Percentiles rank a stretch among this genome's conserved stretches.
phyloP scores from a whole-genome alignment of 2,888 invertebrate genomes.

The Catocala sponsa region DNA sequence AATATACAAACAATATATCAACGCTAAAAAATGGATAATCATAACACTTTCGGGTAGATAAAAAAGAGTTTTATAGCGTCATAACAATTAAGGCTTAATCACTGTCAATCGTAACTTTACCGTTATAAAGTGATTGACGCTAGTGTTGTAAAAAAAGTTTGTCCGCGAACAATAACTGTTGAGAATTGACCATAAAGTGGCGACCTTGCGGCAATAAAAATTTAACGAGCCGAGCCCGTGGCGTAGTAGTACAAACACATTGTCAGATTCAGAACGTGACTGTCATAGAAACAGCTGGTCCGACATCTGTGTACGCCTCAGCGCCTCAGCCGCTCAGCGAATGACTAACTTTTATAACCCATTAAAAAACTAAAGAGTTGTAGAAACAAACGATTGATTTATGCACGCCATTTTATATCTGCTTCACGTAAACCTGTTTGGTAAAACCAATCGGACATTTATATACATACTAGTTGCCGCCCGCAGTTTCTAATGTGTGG shows the following conservation, averaged over 20 bases:
- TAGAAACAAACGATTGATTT: conserved; percentile 67
- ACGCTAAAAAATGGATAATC: conserved; percentile 61
- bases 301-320: conserved; percentile 65
- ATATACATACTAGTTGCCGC: conserved; percentile 7
- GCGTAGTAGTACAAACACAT: conserved; percentile 76
- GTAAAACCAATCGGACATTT: conserved; percentile 44
- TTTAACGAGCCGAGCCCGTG: conserved; percentile 85
- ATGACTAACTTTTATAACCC: conserved; percentile 48
- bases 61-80: conserved; percentile 75
- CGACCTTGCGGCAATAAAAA: conserved; percentile 88
- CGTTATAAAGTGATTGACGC: conserved; percentile 77
- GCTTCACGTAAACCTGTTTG: conserved; percentile 36
- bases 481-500: too few relatives aligned
- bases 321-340: conserved; percentile 37
- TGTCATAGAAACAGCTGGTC: conserved; percentile 84
- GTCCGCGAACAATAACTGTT: conserved; percentile 85
- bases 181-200: conserved; percentile 88
- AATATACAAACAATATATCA: conserved; percentile 56
- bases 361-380: conserved; percentile 72
- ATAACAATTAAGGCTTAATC: conserved; percentile 85
- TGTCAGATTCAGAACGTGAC: conserved; percentile 82
- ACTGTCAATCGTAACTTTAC: conserved; percentile 81
- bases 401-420: conserved; percentile 54
- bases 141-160: conserved; percentile 78
- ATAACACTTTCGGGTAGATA: conserved; percentile 68